Percentiles rank a stretch among this genome's conserved stretches.
Conservation (phyloP, 2,797 vertebrate species). For the Craterocephalus amniculus region DNA sequence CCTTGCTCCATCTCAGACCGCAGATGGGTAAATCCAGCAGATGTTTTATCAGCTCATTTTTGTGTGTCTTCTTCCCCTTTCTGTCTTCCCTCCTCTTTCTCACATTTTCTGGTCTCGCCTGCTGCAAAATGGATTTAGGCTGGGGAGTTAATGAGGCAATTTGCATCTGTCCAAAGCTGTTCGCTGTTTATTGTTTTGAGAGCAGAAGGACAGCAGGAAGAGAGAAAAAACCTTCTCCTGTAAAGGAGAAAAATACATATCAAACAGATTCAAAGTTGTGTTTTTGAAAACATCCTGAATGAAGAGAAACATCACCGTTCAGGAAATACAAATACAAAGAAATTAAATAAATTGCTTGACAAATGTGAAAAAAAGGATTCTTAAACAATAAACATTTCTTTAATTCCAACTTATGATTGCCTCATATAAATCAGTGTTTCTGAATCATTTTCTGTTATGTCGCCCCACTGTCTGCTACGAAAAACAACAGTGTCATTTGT, state of each 20-base stretch:
- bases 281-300: not conserved
- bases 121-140: constrained; percentile 73
- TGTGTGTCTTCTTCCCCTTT: constrained; percentile 5
- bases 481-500: too few relatives aligned
- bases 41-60: constrained; percentile 71
- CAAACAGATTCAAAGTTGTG: not conserved
- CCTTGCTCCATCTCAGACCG: constrained; percentile 54
- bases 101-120: constrained; percentile 29
- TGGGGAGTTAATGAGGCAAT: constrained; percentile 79
- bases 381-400: not conserved
- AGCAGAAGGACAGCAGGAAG: constrained; percentile 59
- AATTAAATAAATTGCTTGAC: not conserved
- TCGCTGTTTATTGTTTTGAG: constrained; percentile 79
- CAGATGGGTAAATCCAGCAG: constrained; percentile 77
- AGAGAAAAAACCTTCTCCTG: constrained; percentile 26
- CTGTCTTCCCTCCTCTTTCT: constrained; percentile 24
- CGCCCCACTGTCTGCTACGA: too few relatives aligned
- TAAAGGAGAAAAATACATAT: constrained; percentile 7
- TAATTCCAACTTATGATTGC: too few relatives aligned
- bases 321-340: not conserved
- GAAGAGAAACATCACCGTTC: not conserved
- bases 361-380: not conserved
- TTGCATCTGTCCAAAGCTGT: constrained; percentile 81
- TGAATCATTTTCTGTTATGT: too few relatives aligned
- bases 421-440: too few relatives aligned